phyloP scores from a whole-genome alignment of 1,140 invertebrate genomes.

The Sinonovacula constricta region DNA sequence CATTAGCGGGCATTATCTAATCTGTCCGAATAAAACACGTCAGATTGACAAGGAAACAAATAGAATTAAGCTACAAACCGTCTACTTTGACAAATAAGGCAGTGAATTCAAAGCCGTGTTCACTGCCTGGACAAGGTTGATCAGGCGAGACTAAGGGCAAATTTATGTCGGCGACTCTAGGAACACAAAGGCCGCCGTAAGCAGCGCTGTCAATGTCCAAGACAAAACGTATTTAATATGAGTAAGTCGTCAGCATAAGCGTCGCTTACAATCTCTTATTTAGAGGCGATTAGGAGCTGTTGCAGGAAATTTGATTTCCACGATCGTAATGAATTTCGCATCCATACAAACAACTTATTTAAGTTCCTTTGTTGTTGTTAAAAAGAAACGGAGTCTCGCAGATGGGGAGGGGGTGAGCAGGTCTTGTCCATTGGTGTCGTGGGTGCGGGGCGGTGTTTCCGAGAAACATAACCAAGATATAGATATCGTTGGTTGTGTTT shows the following conservation, averaged over 20 bases:
- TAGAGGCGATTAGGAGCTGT: constrained; percentile 11
- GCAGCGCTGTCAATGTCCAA: background rate
- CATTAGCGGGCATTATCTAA: constrained; percentile 44
- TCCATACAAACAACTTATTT: too few species aligned
- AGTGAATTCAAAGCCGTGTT: constrained; percentile 21
- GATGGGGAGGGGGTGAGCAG: too few species aligned
- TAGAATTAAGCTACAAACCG: constrained; percentile 32
- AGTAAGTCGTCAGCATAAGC: constrained; percentile 19
- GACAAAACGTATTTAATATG: constrained; percentile 41
- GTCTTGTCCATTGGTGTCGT: too few species aligned
- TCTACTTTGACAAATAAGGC: constrained; percentile 15
- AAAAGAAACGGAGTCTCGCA: too few species aligned
- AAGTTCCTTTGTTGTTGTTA: too few species aligned
- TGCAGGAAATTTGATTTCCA: constrained; percentile 30
- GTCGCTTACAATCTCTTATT: constrained; percentile 1
- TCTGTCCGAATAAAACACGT: constrained; percentile 34
- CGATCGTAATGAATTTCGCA: background rate
- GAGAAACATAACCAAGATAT: too few species aligned
- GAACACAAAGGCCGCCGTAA: constrained; percentile 15
- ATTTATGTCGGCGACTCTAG: constrained; percentile 13
- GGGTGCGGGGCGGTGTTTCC: too few species aligned
- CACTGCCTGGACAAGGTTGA: constrained; percentile 20
- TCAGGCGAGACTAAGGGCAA: constrained; percentile 22
- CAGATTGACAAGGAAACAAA: constrained; percentile 32
- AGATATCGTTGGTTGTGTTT: too few species aligned